These are phyloP conservation scores for Chiridota heheva DNA, from an alignment of 35 echinoderm and acorn worm genomes.

Conservation along the genomic window DNA sequence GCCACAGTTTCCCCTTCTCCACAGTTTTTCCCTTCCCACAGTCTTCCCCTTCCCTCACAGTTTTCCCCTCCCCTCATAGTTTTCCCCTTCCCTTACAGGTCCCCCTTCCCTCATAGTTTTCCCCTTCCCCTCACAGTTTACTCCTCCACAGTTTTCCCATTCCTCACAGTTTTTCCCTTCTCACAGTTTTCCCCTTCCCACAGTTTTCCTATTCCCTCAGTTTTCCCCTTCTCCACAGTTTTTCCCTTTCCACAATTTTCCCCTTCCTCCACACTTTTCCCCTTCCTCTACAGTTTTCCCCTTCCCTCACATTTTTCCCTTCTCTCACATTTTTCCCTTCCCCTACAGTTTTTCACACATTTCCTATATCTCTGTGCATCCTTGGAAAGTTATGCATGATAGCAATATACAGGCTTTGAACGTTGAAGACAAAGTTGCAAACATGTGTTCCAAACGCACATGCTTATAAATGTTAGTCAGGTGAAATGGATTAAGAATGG, in stretches of 20 bases:
- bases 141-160: background rate
- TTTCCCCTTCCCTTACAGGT: conserved; percentile 5
- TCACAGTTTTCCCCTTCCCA: background rate
- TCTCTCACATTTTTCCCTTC: background rate
- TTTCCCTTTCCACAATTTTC: background rate
- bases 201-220: background rate
- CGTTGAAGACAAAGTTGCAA: too few species aligned
- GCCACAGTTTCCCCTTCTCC: background rate
- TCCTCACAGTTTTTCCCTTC: too few species aligned
- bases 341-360: too few species aligned
- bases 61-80: background rate
- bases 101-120: background rate
- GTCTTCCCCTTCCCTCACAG: background rate
- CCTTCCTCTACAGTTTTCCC: background rate
- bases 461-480: too few species aligned
- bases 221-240: background rate
- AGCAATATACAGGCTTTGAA: too few species aligned
- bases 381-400: too few species aligned
- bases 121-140: background rate
- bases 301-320: background rate
- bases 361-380: too few species aligned
- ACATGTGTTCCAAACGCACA: too few species aligned
- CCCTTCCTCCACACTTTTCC: background rate
- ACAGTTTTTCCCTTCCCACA: background rate
- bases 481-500: too few species aligned